Base-by-base conservation (phyloP, 2,797 vertebrate genomes). In the Oophaga sylvatica region DNA sequence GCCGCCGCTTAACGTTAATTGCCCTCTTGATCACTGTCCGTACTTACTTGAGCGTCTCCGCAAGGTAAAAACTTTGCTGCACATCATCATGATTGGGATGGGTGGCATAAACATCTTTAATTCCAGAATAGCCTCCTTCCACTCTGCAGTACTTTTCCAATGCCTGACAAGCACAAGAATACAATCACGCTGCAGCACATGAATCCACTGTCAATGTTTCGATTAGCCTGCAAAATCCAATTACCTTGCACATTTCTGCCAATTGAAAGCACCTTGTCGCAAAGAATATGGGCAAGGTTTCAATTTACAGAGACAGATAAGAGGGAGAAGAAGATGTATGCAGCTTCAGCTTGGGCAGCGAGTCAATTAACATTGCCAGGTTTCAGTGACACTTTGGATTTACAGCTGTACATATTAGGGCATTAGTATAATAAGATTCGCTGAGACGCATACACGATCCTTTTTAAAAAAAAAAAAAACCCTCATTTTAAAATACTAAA, bases 61-160 rank as follows among this genome's bases (percentile, higher is more conserved):
- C 97, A 91, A 99, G 93, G 95, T 96, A 99, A 94, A 99, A 99
- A 92, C 98, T 99, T 93, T 99, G 98, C 88, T 99, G 98, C 10
- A 99, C 98, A 1, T 99, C 97, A 1, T 99, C 98, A 10, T 98
- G 96, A 91, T 89, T 97, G 65, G 97, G 96, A 3, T 90, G 91
- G 5, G 78, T 91, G 22, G 92, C 94, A 90, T 99, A 99, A 90
- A 99, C 98, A 62, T 99, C 98, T 80, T 96, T 94, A 78, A 99
- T 87, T 57, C 98, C 98, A 11, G 97, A 98, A 94, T 98, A 99
- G 87, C 98, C 98, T 26, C 95, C 97, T 0, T 97, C 97, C n/a
- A 99, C 94, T 91, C 93, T 93, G 92, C 98, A 99, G 88, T 98
- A 96, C 92, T 95, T 95, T 94, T 99, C 98, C 92, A 99, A 91